A percentile compares a stretch with the other conserved stretches of the same genome.
Evolutionary conservation across 2,888 invertebrate species (phyloP).

Genomic region (Argyresthia albistria): DNA sequence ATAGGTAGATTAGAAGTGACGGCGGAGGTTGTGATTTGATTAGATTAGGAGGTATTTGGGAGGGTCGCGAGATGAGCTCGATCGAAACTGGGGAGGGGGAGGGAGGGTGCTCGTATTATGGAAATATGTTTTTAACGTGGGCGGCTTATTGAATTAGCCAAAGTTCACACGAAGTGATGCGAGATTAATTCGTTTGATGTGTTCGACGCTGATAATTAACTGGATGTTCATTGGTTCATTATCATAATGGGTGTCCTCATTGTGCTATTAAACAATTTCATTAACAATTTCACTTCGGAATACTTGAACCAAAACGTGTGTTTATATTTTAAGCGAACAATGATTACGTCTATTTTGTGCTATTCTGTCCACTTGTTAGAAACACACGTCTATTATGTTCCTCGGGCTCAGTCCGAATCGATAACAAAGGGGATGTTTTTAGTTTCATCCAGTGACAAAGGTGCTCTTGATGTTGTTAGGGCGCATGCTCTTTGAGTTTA

Average conservation of each 20-base stretch:
- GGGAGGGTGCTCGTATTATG: conserved; percentile 43
- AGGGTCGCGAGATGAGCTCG: conserved; percentile 63
- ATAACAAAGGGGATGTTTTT: conserved; percentile 51
- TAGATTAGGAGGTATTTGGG: conserved; percentile 71
- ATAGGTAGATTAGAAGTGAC: conserved; percentile 63
- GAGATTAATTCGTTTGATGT: conserved; percentile 48
- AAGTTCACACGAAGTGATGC: conserved; percentile 48
- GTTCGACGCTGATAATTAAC: conserved; percentile 39
- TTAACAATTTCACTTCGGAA: neutral
- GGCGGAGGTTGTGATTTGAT: conserved; percentile 71
- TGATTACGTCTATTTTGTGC: too few species aligned
- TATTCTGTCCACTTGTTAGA: conserved; percentile 40
- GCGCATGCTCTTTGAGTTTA: conserved; percentile 59
- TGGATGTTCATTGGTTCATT: conserved; percentile 32
- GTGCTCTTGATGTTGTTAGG: conserved; percentile 42
- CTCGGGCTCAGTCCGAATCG: conserved; percentile 31
- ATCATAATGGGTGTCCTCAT: conserved; percentile 14
- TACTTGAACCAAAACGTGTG: neutral
- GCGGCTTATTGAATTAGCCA: conserved; percentile 66
- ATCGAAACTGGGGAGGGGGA: conserved; percentile 56
- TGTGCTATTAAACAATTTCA: neutral
- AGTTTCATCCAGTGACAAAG: conserved; percentile 37
- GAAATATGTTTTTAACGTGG: conserved; percentile 72
- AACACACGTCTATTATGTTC: conserved; percentile 19
- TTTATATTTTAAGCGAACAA: neutral